A percentile compares a stretch with the other conserved stretches of the same genome.
These are phyloP conservation scores for Mormyrus proboscirostris DNA, from an alignment of 2,797 vertebrate species.

Conservation along the genomic window DNA sequence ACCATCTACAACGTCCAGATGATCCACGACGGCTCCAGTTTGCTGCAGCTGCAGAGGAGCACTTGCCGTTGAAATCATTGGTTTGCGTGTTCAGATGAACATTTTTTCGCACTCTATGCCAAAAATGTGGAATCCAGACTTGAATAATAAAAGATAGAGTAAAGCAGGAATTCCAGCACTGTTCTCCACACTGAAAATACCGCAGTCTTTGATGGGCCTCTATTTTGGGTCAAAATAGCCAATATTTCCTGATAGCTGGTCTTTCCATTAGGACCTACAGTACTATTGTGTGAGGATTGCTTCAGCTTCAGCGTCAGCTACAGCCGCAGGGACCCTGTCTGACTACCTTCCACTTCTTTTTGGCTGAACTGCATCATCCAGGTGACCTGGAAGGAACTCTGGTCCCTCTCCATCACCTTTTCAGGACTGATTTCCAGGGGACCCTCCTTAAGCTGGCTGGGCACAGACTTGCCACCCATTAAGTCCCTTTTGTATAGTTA, in stretches of 20 bases:
- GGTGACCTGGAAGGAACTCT: not conserved
- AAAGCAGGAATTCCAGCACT: not conserved
- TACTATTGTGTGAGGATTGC: not conserved
- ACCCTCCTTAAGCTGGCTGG: not conserved
- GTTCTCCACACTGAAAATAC: not conserved
- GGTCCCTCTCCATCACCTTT: not conserved
- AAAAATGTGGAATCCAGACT: not conserved
- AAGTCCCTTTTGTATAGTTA: not conserved
- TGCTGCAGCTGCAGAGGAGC: not conserved
- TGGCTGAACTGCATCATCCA: not conserved
- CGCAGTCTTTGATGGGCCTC: not conserved
- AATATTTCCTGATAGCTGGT: not conserved
- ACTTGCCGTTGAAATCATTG: not conserved
- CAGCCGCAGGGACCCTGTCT: not conserved
- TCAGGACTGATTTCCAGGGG: not conserved
- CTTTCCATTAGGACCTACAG: not conserved
- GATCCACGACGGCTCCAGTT: not conserved
- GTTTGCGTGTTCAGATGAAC: not conserved
- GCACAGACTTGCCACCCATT: not conserved
- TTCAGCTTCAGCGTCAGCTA: not conserved
- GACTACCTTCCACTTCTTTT: not conserved
- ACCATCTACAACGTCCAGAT: not conserved
- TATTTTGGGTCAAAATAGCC: not conserved
- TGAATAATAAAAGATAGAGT: not conserved
- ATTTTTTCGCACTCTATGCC: not conserved